These are phyloP conservation scores for Trachops cirrhosus DNA, from an alignment of 2,797 vertebrate genomes.

Conservation along the genomic window DNA sequence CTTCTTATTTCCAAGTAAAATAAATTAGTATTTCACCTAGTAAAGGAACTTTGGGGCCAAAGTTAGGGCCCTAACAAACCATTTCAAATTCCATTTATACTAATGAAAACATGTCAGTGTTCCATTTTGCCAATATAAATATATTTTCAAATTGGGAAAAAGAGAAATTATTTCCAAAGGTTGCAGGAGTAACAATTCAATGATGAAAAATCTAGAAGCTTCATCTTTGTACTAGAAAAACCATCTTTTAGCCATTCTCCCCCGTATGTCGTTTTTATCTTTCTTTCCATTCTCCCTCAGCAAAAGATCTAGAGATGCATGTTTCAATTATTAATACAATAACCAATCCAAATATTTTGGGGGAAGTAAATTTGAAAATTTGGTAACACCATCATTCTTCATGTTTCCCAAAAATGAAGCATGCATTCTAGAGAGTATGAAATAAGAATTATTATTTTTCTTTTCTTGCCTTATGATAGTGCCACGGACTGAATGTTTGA, in stretches of 20 bases:
- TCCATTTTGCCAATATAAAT: background rate
- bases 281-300: background rate
- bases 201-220: background rate
- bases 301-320: background rate
- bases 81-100: background rate
- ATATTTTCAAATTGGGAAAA: background rate
- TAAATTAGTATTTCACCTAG: background rate
- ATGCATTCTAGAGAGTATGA: background rate
- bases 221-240: background rate
- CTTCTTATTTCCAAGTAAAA: background rate
- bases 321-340: background rate
- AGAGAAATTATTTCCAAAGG: background rate
- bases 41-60: background rate
- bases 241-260: background rate
- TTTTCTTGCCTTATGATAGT: background rate
- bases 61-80: background rate
- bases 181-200: background rate
- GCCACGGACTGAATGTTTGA: background rate
- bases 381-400: background rate
- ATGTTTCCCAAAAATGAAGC: background rate
- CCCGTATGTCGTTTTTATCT: background rate
- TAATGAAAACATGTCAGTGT: background rate
- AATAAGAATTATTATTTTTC: conserved; percentile 3
- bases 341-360: background rate
- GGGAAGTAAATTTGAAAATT: background rate